Evolutionary conservation across 1,140 invertebrate species (phyloP), one percentile per base, ranked within the genome.

Genomic region (Hycleus phaleratus): DNA sequence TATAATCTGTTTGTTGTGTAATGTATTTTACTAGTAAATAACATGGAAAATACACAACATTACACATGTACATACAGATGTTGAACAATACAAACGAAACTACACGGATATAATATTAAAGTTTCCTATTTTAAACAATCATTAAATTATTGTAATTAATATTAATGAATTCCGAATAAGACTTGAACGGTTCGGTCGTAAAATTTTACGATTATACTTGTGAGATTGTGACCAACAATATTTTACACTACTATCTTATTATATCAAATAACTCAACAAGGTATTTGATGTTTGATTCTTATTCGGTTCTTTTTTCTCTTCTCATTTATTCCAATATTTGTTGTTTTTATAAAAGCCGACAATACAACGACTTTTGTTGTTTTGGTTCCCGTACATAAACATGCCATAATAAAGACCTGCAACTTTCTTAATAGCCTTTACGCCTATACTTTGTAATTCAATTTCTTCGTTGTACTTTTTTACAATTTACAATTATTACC

Each of bases 241-340:
- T 58, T 58, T 58, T 58, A 58, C 44, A 51, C 56, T 46, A 50
- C 47, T 58, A 58, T 58, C 56, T 58, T 58, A 58, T 58, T 32
- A 32, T 32, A 32, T 18, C 18, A 32, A 32, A 32, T 40, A 32
- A 5, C 32, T 32, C 32, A 32, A 32, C 26, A 26, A 26, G 24
- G 46, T 18, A 26, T 47, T 38, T 8, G 18, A 32, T 38, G n/a
- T 26, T 26, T 48, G 26, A 26, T 48, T 47, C 24, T 48, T 7
- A 9, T 38, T 26, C 26, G 10, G 46, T 47, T 47, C 25, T 24
- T 47, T 26, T 47, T 7, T 18, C 0, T 43, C 18, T 18, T 18
- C 18, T 18, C 18, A 18, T 18, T 18, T 18, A 18, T 18, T 18
- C 18, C 18, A 18, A 18, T 18, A 18, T 18, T 18, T 18, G 18